phyloP scores from a whole-genome alignment of 2,113 vertebrate genomes.

The Thryonomys swinderianus region DNA sequence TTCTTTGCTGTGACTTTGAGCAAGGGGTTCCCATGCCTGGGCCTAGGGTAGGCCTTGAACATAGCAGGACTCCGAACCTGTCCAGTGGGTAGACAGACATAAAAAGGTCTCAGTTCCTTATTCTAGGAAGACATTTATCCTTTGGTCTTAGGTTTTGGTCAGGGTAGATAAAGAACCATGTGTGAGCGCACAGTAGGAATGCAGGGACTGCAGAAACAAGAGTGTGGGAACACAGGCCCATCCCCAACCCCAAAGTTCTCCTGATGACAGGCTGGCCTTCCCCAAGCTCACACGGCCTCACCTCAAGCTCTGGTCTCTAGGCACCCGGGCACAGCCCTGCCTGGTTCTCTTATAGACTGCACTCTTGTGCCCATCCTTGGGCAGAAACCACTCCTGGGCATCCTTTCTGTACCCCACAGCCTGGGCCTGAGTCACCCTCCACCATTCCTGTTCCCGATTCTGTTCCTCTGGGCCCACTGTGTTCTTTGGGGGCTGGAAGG shows the following conservation, averaged over 20 bases:
- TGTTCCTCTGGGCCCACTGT: not conserved
- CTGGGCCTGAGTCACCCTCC: not conserved
- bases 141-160: not conserved
- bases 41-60: not conserved
- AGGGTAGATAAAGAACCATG: not conserved
- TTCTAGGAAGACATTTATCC: not conserved
- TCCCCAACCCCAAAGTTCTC: not conserved
- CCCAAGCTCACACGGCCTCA: accelerated
- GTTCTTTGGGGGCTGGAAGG: not conserved
- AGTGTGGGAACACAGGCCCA: not conserved
- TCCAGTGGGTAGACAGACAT: not conserved
- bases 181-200: not conserved
- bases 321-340: accelerated
- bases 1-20: not conserved
- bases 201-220: not conserved
- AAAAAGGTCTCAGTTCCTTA: not conserved
- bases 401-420: not conserved
- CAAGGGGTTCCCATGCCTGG: not conserved
- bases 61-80: not conserved
- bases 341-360: not conserved
- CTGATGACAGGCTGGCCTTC: no score
- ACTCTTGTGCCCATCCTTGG: not conserved
- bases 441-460: not conserved
- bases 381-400: not conserved
- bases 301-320: accelerated